Evolutionary conservation across 23 tunicate species (phyloP), one percentile per base, ranked within the genome.

Genomic region (Diplosoma virens): DNA sequence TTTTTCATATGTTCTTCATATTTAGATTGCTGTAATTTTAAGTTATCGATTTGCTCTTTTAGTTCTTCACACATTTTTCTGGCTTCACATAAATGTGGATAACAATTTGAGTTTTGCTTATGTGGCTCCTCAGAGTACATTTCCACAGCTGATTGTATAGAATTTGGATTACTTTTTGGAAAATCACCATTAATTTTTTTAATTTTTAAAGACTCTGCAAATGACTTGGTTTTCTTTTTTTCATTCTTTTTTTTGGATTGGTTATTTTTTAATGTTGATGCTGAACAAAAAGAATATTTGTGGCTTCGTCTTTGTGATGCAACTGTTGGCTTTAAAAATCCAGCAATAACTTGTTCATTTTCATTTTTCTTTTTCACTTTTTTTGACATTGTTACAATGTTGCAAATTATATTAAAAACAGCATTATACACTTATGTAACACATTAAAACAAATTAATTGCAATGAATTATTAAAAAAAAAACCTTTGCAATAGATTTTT

Each of bases 11-110:
- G 81, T 20, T 41, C 30, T 30, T 74, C 80, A 73, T 75, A 81
- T 11, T 24, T 36, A 66, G 66, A 72, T 73, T 87, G 93, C 27
- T 87, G 84, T 25, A 73, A 37, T 55, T 75, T 74, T 30, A 87
- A 55, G 27, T 87, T 69, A 32, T 87, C 70, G 37, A 87, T 80
- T 53, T 87, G 93, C 37, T 60, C 30, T 66, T 84, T 61, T 32
- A 87, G 60, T 25, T 80, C 82, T 16, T 81, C 86, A 75, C 86
- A 87, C 84, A 87, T 77, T 35, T 73, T 81, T 47, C 75, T 79
- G 1, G 93, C 82, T 30, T 87, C 93, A 22, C 20, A 1, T 50
- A 80, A 34, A 23, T 32, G 55, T 58, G 69, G 35, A 61, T 28
- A 35, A 26, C 30, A 34, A 61, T 6, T 61, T 9, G 61, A 55